Percentiles rank a stretch among this genome's conserved stretches.
Conservation (phyloP, 2,888 invertebrate genomes). For the Philonicus albiceps region DNA sequence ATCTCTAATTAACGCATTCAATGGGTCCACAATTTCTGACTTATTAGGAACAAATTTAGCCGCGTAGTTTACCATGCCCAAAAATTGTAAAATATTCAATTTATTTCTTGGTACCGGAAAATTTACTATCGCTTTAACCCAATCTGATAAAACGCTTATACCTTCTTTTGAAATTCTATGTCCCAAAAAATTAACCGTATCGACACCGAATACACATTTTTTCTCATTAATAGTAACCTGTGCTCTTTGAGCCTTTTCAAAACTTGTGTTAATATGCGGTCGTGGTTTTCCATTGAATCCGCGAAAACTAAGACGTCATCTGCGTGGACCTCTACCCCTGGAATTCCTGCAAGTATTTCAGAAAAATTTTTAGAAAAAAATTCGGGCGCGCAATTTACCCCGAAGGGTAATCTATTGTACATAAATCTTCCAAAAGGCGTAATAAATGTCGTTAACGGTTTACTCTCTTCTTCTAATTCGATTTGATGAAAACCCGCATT, state of each 20-base stretch:
- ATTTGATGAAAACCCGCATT: conserved; percentile 45
- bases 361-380: conserved; percentile 38
- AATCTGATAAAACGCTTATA: background rate
- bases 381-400: conserved; percentile 44
- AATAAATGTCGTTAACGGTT: conserved; percentile 37
- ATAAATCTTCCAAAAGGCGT: conserved; percentile 46
- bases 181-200: background rate
- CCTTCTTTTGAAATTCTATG: background rate
- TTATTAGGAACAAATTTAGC: background rate
- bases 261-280: conserved; percentile 20
- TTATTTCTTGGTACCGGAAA: background rate
- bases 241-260: conserved; percentile 9
- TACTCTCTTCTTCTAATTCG: background rate
- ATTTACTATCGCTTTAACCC: background rate
- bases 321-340: conserved; percentile 43
- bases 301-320: conserved; percentile 46
- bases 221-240: conserved; percentile 41
- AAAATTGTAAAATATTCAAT: background rate
- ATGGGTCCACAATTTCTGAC: background rate
- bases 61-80: background rate
- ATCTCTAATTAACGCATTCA: background rate
- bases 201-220: conserved; percentile 43
- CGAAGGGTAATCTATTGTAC: conserved; percentile 43
- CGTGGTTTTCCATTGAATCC: conserved; percentile 18
- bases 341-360: conserved; percentile 18